Evolutionary conservation across 2,888 invertebrate species (phyloP).

Genomic region (Vandiemenella viatica): DNA sequence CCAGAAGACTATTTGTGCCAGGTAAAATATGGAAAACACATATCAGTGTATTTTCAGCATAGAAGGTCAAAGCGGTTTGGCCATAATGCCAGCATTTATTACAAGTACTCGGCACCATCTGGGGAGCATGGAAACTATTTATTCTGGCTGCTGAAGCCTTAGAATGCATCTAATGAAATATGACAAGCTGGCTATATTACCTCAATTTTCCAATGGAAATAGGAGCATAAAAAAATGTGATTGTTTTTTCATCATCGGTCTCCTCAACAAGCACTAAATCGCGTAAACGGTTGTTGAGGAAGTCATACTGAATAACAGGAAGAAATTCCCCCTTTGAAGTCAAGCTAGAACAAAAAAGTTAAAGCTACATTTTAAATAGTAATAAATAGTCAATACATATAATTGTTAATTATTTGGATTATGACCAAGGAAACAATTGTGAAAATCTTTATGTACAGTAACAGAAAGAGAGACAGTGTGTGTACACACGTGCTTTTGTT

Average conservation of each 20-base stretch:
- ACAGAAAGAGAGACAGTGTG: slow-evolving; percentile 1
- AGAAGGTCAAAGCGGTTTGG: too few relatives aligned
- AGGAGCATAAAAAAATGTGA: slow-evolving; percentile 58
- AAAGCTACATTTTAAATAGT: slow-evolving; percentile 6
- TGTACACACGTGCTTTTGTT: too few relatives aligned
- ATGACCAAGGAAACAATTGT: background rate
- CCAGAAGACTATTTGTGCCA: too few relatives aligned
- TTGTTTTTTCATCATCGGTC: slow-evolving; percentile 42
- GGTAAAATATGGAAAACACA: too few relatives aligned
- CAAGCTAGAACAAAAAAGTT: slow-evolving; percentile 30
- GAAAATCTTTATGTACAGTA: background rate
- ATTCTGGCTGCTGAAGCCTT: too few relatives aligned
- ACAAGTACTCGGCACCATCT: too few relatives aligned
- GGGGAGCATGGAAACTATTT: too few relatives aligned
- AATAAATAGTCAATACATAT: slow-evolving; percentile 8
- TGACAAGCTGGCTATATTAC: too few relatives aligned
- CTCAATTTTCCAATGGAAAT: slow-evolving; percentile 48
- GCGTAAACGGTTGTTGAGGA: slow-evolving; percentile 60
- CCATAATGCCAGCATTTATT: too few relatives aligned
- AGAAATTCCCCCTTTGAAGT: slow-evolving; percentile 49
- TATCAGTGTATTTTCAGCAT: too few relatives aligned
- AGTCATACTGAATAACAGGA: slow-evolving; percentile 71
- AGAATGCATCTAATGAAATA: too few relatives aligned
- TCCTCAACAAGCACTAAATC: slow-evolving; percentile 54
- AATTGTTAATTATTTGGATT: slow-evolving; percentile 9